Conservation (phyloP, 2,113 vertebrate species). For the Tympanuchus pallidicinctus region DNA sequence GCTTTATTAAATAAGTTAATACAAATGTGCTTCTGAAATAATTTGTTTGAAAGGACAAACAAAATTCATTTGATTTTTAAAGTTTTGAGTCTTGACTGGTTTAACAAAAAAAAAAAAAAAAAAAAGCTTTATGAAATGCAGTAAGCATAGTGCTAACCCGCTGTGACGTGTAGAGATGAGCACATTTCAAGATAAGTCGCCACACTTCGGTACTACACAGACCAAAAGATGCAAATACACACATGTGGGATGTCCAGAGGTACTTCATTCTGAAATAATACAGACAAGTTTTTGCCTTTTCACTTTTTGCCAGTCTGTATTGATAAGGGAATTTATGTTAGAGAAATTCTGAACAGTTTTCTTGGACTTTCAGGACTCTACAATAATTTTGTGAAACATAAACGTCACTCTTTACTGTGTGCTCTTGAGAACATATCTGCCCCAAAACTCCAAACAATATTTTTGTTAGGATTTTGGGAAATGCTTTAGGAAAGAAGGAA, state of each 20-base stretch:
- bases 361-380: not conserved
- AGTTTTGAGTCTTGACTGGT: not conserved
- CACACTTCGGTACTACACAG: conserved; percentile 88
- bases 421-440: not conserved
- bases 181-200: conserved; percentile 79
- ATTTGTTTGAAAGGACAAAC: not conserved
- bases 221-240: conserved; percentile 90
- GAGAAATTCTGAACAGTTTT: not conserved
- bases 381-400: not conserved
- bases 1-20: not conserved
- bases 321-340: not conserved
- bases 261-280: conserved; percentile 92
- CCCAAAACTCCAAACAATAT: not conserved
- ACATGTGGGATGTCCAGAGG: conserved; percentile 98
- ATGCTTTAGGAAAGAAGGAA: not conserved
- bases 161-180: conserved; percentile 78
- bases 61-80: not conserved
- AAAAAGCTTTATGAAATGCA: no score
- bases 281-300: not conserved
- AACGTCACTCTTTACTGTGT: not conserved
- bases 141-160: no score
- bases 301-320: not conserved
- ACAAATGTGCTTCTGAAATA: not conserved
- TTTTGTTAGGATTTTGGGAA: not conserved
- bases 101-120: not conserved